These are phyloP conservation scores for Trachelipus rathkii DNA, from an alignment of 1,140 invertebrate species.

Conservation along the genomic window DNA sequence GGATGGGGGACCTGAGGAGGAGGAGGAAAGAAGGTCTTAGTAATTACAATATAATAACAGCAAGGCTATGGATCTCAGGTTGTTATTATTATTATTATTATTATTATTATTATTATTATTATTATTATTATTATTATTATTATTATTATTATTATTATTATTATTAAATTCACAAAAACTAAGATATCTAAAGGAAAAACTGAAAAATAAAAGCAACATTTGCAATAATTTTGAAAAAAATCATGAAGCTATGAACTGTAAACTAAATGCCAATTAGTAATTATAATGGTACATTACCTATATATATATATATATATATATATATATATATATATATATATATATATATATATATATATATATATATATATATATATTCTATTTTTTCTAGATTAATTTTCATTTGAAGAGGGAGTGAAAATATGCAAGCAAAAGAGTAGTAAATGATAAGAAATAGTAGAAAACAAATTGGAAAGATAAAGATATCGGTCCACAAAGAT, in stretches of 20 bases:
- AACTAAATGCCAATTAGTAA: too few relatives aligned
- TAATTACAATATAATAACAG: conserved; percentile 14
- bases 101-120: too few relatives aligned
- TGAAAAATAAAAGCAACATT: not conserved
- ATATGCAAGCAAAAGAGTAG: too few relatives aligned
- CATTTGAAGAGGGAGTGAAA: too few relatives aligned
- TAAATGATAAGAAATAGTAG: too few relatives aligned
- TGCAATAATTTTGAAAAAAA: too few relatives aligned
- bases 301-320: not conserved
- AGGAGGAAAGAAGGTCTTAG: conserved; percentile 22
- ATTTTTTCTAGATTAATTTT: too few relatives aligned
- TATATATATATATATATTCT: conserved; percentile 16
- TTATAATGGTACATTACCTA: too few relatives aligned
- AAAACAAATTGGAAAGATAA: too few relatives aligned
- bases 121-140: conserved; percentile 10
- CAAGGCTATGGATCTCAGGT: not conserved
- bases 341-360: conserved; percentile 1
- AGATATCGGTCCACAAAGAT: too few relatives aligned
- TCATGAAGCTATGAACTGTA: too few relatives aligned
- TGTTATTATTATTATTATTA: too few relatives aligned
- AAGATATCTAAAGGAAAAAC: not conserved
- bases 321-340: conserved; percentile 16
- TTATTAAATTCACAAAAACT: not conserved
- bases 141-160: conserved; percentile 15
- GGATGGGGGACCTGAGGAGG: conserved; percentile 47